Conservation (phyloP, 2,888 invertebrate genomes). For the Troglohyphantes excavatus region DNA sequence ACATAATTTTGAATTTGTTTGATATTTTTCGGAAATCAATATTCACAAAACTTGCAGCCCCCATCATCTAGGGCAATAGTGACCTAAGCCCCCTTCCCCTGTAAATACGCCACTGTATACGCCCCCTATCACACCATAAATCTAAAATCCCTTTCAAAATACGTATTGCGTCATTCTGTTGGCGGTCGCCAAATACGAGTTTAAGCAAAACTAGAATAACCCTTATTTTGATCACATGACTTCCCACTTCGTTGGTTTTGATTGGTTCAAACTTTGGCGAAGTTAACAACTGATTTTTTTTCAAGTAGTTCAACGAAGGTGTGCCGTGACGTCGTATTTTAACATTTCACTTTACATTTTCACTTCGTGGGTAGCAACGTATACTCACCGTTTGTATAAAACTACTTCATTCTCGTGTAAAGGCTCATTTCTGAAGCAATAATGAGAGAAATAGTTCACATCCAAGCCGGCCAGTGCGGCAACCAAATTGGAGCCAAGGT, state of each 20-base stretch:
- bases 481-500: slow-evolving; percentile 85
- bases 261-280: slow-evolving; percentile 45
- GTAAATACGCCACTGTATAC: neutral
- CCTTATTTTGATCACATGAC: slow-evolving; percentile 32
- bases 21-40: no score
- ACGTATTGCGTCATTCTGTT: neutral
- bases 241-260: slow-evolving; percentile 7
- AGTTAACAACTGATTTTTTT: slow-evolving; percentile 14
- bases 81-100: neutral
- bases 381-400: neutral
- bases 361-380: neutral
- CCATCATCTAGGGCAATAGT: no score
- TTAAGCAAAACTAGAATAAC: neutral
- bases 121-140: neutral
- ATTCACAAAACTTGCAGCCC: no score
- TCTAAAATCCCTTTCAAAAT: neutral
- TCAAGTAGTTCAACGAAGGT: neutral
- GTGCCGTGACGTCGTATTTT: neutral
- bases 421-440: neutral
- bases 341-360: neutral
- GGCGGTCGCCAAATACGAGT: neutral
- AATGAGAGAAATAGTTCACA: slow-evolving; percentile 84
- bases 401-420: neutral
- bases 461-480: slow-evolving; percentile 85
- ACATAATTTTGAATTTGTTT: no score